Percentiles rank a stretch among this genome's conserved stretches.
phyloP scores from a whole-genome alignment of 2,797 vertebrate species.

The Dipus sagitta region DNA sequence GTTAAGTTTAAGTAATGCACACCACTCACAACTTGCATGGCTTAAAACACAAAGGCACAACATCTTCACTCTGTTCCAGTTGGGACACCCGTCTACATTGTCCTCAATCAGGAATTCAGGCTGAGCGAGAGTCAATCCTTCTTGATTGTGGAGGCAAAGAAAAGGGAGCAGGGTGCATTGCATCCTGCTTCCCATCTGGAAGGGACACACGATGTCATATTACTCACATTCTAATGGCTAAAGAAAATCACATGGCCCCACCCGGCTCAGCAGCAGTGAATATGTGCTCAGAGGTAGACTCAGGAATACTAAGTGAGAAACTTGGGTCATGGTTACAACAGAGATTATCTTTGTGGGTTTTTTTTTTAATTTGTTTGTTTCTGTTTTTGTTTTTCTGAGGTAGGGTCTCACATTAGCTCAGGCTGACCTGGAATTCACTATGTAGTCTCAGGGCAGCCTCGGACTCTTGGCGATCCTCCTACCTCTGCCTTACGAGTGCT shows the following conservation, averaged over 20 bases:
- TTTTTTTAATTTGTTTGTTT: too few relatives aligned
- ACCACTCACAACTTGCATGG: background rate
- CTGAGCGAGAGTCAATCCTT: background rate
- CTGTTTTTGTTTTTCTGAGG: too few relatives aligned
- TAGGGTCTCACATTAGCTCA: too few relatives aligned
- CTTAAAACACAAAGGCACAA: background rate
- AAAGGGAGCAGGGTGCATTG: background rate
- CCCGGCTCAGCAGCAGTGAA: background rate
- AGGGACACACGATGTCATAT: background rate
- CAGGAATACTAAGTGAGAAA: background rate
- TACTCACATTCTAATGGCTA: background rate
- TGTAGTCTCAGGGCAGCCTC: too few relatives aligned
- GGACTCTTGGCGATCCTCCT: too few relatives aligned
- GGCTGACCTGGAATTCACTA: too few relatives aligned
- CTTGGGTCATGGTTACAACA: background rate
- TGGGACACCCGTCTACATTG: background rate
- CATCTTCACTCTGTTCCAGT: background rate
- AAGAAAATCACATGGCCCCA: background rate
- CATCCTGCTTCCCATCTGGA: background rate
- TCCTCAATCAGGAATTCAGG: background rate
- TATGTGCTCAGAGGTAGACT: background rate
- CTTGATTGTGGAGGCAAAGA: background rate
- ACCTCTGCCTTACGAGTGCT: too few relatives aligned
- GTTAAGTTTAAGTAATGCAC: background rate
- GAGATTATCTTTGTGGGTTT: constrained; percentile 2